These are phyloP conservation scores for Halesus radiatus DNA, from an alignment of 1,140 invertebrate genomes.

Conservation along the genomic window DNA sequence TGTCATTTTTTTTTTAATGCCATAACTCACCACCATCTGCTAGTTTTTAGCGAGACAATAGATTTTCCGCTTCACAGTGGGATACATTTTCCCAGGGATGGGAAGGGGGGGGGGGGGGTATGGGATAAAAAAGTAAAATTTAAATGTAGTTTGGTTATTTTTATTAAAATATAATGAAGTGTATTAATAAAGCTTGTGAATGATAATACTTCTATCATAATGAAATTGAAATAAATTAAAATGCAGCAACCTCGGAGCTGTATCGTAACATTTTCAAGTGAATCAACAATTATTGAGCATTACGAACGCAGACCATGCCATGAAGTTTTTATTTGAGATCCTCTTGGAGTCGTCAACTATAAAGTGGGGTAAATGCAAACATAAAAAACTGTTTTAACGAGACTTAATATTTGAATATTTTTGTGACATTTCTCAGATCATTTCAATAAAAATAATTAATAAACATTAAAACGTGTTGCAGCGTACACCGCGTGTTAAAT, in stretches of 20 bases:
- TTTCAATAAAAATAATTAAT: conserved; percentile 25
- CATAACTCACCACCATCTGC: no score
- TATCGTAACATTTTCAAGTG: neutral
- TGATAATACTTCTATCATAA: conserved; percentile 30
- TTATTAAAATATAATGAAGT: conserved; percentile 34
- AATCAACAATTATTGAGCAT: no score
- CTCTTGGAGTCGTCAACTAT: no score
- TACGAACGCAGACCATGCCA: no score
- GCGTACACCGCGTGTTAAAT: neutral
- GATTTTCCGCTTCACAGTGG: no score
- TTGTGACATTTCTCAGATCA: conserved; percentile 32
- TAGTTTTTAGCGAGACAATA: no score
- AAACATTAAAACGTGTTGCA: neutral
- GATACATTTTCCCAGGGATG: no score
- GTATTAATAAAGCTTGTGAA: conserved; percentile 32
- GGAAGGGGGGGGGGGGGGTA: no score
- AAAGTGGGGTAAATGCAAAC: no score
- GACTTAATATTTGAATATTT: neutral
- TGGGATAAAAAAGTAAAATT: neutral
- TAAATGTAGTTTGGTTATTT: conserved; percentile 9
- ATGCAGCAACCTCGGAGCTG: neutral
- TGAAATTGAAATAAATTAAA: conserved; percentile 25
- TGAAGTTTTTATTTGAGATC: no score
- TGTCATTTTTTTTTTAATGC: no score
- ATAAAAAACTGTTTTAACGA: neutral